Evolutionary conservation across 2,888 invertebrate genomes (phyloP), one percentile per base, ranked within the genome.

Genomic region (Ichneumoninae sp.): DNA sequence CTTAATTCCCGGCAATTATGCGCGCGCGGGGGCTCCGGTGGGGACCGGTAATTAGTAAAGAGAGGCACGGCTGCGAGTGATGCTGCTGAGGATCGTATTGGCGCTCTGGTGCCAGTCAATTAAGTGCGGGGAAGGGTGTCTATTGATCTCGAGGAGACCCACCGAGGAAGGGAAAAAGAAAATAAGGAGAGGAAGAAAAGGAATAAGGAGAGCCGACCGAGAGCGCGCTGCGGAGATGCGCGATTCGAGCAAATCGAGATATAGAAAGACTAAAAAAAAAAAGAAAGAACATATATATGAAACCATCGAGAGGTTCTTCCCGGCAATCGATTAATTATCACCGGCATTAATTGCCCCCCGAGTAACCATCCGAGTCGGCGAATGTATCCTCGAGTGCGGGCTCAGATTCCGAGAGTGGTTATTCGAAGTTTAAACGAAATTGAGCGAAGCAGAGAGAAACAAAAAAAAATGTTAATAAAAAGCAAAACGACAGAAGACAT

Each of bases 1-100:
- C 88, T 91, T 91, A 89, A 90, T 91, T 91, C 87, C 90, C 86
- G 83, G 87, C 90, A 90, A 91, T 91, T 91, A 91, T 90, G 88
- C 90, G 88, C 85, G 86, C 80, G 69, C 85, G 33, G 33, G 33
- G 33, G 33, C 33, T 7, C 84, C 44, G 52, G 33, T 40, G 40
- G 81, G 77, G 75, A 84, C 80, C 52, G 71, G 76, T 87, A 87
- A 87, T 87, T 87, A 87, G 80, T 54, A 44, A 76, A 74, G 74
- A 74, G 74, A 72, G 47, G 54, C 57, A 47, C 36, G 26, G 69
- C 77, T 47, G 54, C 47, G 60, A 82, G 54, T 44, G 69, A 52
- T 52, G 60, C 50, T 75, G 44, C 50, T 16, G 60, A 68, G 76
- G 6, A 62, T 66, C 71, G 57, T 47, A 78, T 78, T 65, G 72